Evolutionary conservation across 2,888 invertebrate genomes (phyloP), one percentile per base, ranked within the genome.

Genomic region (Tinea semifulvella): DNA sequence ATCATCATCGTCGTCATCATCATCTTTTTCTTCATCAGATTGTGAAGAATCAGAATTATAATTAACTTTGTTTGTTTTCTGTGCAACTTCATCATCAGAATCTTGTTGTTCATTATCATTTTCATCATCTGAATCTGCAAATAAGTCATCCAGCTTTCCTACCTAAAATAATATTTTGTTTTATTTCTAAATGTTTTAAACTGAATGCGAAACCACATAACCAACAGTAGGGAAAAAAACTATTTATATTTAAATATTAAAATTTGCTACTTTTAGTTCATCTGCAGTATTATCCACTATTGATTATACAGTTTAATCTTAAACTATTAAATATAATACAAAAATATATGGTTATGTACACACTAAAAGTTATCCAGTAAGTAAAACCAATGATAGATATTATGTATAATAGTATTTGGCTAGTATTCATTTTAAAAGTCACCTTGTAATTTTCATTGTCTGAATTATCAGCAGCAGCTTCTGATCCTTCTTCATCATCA

Each of bases 61-160:
- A 11, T 58, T 65, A 28, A 64, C 53, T 53, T 74, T 71, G 13
- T 57, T 58, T 28, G 59, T 60, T 20, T 18, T 26, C 11, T 50
- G 45, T 50, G 17, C 44, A 47, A 27, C 17, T 2, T 43, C 43
- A 3, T 43, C 31, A 17, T 28, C 43, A 22, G 42, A 27, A 27
- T 56, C 66, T n/a, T n/a, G n/a, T n/a, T n/a, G n/a, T 52, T 71
- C 72, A 52, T 75, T 73, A 36, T 66, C 72, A 52, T 68, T 65
- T 49, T 73, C 73, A 50, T 68, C 63, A 49, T 76, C 77, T 18
- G 76, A 76, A 54, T 82, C 82, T 53, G 67, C 68, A 63, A 71
- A 84, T 63, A 83, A 69, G 47, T 84, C 84, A 59, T 84, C 83
- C 28, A 84, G 61, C 44, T 80, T 76, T 11, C 81, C 80, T 50